Conservation (phyloP, 2,888 invertebrate species). For the Tetranychus truncatus region DNA sequence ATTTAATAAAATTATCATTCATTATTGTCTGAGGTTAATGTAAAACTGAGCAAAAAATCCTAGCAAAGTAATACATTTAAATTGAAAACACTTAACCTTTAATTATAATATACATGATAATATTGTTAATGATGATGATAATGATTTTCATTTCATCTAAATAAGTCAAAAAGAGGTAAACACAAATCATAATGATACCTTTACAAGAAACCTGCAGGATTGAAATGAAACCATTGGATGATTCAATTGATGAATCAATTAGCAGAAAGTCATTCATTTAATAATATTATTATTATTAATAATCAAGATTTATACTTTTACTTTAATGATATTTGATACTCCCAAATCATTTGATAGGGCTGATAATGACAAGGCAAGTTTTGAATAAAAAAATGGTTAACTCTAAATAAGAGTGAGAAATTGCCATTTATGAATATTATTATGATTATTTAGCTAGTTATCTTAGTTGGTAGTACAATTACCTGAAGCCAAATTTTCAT, state of each 20-base stretch:
- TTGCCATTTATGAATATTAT: neutral
- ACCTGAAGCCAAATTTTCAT: neutral
- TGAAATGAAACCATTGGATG: too few species aligned
- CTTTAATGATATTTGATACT: conserved; percentile 1
- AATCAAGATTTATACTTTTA: neutral
- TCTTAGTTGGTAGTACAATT: neutral
- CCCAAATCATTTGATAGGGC: neutral
- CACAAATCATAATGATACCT: neutral
- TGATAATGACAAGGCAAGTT: neutral
- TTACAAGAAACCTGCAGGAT: too few species aligned
- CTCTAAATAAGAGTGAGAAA: neutral
- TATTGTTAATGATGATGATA: too few species aligned
- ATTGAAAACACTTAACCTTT: too few species aligned
- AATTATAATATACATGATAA: too few species aligned
- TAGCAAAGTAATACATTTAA: too few species aligned
- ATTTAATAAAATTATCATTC: too few species aligned
- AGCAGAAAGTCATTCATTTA: neutral
- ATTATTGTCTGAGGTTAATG: too few species aligned
- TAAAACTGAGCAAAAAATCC: too few species aligned
- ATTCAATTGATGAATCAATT: neutral
- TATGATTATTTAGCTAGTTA: neutral
- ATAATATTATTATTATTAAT: neutral
- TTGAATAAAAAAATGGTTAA: too few species aligned
- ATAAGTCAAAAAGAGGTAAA: too few species aligned
- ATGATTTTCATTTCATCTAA: too few species aligned